A percentile compares a stretch with the other conserved stretches of the same genome.
phyloP scores from a whole-genome alignment of 2,888 invertebrate genomes.

The Tetramorium bicarinatum region DNA sequence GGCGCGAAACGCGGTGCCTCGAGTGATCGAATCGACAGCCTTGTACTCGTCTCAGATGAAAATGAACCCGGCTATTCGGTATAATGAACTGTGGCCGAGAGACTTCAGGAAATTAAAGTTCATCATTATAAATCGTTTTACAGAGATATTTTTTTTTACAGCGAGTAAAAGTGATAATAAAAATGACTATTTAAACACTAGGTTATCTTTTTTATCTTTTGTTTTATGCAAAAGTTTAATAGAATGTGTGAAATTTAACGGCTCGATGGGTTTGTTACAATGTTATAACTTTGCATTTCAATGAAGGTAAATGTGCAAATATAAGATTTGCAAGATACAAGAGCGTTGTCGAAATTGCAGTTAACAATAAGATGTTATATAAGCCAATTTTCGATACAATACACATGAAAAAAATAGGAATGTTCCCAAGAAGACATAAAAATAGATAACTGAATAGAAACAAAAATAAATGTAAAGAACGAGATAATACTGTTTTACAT shows the following conservation, averaged over 20 bases:
- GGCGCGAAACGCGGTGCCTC: constrained; percentile 1
- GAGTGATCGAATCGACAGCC: constrained; percentile 38
- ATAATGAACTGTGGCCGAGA: not conserved
- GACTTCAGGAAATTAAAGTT: not conserved
- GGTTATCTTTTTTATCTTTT: not conserved
- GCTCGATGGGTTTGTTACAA: not conserved
- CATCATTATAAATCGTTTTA: not conserved
- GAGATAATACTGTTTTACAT: not conserved
- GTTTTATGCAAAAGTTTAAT: not conserved
- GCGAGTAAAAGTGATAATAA: not conserved
- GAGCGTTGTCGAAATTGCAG: not conserved
- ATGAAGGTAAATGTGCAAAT: not conserved
- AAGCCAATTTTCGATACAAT: not conserved
- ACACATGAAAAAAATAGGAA: not conserved
- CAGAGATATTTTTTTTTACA: not conserved
- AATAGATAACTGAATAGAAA: too few relatives aligned
- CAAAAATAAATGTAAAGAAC: not conserved
- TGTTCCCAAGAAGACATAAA: not conserved
- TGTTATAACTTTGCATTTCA: constrained; percentile 14
- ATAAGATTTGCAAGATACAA: not conserved
- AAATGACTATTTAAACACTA: not conserved
- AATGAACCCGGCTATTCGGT: constrained; percentile 6
- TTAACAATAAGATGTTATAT: not conserved
- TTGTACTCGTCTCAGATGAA: constrained; percentile 18
- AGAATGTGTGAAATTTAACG: not conserved